Evolutionary conservation across 2,113 vertebrate genomes (phyloP), one percentile per base, ranked within the genome.

Genomic region (Thinocorus orbignyianus): DNA sequence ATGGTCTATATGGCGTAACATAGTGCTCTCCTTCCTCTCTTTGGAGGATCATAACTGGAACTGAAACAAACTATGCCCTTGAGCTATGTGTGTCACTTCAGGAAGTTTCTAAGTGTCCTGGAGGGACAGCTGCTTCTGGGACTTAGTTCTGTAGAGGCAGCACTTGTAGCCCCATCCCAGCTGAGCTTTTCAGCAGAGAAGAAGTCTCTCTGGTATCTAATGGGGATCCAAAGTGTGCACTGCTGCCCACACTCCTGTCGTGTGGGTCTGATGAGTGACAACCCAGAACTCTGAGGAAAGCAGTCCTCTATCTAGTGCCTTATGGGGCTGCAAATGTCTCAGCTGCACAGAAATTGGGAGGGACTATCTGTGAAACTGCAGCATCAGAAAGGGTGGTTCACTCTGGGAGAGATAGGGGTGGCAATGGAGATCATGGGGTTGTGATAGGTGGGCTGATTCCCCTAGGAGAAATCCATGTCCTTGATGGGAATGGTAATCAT

Each of bases 211-310:
- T 33, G 48, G 8, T 74, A 24, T 28, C 48, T 79, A 22, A 64
- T 25, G 10, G 77, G 58, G 61, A 35, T 37, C 83, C 31, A 35
- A 31, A 51, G 2, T 41, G 37, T 10, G 2, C 10, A 11, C 33
- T 41, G 37, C 54, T 79, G 33, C n/a, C 37, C 37, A 8, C 0
- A 1, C 17, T 72, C 7, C n/a, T 35, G 35, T 49, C 2, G 0
- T 7, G 41, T 17, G 19, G 55, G 35, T 48, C 71, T 71, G 54
- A 26, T 3, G 30, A 20, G 37, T 58, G 49, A 46, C 51, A 52
- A 17, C 30, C 26, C 49, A 22, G 70, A 8, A 8, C 16, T 16
- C 49, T 7, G 26, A 52, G 37, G 33, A 49, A 16, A 54, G 55
- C 42, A 25, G 9, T 12, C 20, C 28, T 33, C 48, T 14, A 2